Evolutionary conservation across 2,113 vertebrate species (phyloP), one percentile per base, ranked within the genome.

Genomic region (Eptatretus burgeri): DNA sequence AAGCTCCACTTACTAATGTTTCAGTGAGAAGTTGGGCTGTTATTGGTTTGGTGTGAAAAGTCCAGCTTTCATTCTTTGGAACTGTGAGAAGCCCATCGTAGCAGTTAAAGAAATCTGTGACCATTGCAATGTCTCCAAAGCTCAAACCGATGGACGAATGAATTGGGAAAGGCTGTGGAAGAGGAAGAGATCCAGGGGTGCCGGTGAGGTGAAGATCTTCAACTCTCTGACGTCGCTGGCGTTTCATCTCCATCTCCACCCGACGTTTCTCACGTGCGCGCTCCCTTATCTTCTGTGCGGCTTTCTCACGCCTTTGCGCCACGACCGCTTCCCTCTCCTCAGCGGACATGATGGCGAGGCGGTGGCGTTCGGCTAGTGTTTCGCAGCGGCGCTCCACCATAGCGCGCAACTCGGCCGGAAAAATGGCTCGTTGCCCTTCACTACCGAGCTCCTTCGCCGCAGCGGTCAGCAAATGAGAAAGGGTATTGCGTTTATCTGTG

Each of bases 71-170:
- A 41, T 41, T 7, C 27, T 41, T 41, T 18, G 53, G 14, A 18
- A 60, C 53, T 72, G 91, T 77, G 65, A 96, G 72, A 1, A 98
- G 71, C 17, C 83, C 85, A 0, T 82, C 78, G 4, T 86, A 98
- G 73, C 85, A 88, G 70, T 82, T 81, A 51, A 98, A 76, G 70
- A 98, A 96, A 64, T 98, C 91, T 13, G 81, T 80, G 1, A 93
- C 80, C 81, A 98, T 84, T 51, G 91, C 86, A 1, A 96, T 78
- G 0, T 93, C 82, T 2, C 91, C 91, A 63, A 98, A 98, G 19
- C 93, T 79, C 0, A 85, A 75, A 65, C 95, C 95, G 64, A 89
- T 89, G 0, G 91, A 89, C 68, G 85, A 94, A 72, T 98, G 89
- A 20, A 91, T 84, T 27, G 94, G 76, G 62, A 78, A 79, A 70